Evolutionary conservation across 2,888 invertebrate genomes (phyloP), one percentile per base, ranked within the genome.

Genomic region (Agonopterix arenella): DNA sequence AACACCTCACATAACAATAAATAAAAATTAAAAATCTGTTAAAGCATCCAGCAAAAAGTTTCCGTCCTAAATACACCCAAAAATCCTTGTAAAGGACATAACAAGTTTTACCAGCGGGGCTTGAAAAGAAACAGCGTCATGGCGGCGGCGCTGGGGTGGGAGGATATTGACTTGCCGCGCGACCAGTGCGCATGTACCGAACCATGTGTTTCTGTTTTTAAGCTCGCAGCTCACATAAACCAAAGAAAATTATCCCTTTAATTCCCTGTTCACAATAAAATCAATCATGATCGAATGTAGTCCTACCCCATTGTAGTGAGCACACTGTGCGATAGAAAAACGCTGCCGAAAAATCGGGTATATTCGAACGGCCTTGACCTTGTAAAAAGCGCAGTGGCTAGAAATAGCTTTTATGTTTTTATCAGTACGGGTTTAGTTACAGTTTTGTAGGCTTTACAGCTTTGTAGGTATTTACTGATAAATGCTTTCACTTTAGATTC

Each of bases 81-180:
- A 13, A 13, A 11, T 11, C 44, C 10, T 44, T 44, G 1, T 28
- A 5, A 40, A 40, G 16, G 16, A 41, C 4, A 11, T 41, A 41
- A 10, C 11, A 11, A 13, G 8, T 18, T 79, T 70, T 68, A 60
- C 63, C 55, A 53, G 36, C 54, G 45, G 61, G 69, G 57, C 59
- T 48, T 64, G 63, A 61, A 70, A 74, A 70, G 69, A 63, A 73
- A 64, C 61, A 71, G 72, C 73, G 79, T 82, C 85, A 89, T 85
- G 86, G 81, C 80, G 77, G 66, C 67, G 84, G 74, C 65, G 85
- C 66, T 73, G 76, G 73, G 81, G 76, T 73, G 76, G 84, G 89
- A 82, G 86, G 85, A 84, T 90, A 90, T 85, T 88, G 89, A 89
- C 89, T 88, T 76, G 85, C 80, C 76, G 57, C 74, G 79, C 67